Percentiles rank a stretch among this genome's conserved stretches.
These are phyloP conservation scores for Nymphicus hollandicus DNA, from an alignment of 2,113 vertebrate species.

Conservation along the genomic window DNA sequence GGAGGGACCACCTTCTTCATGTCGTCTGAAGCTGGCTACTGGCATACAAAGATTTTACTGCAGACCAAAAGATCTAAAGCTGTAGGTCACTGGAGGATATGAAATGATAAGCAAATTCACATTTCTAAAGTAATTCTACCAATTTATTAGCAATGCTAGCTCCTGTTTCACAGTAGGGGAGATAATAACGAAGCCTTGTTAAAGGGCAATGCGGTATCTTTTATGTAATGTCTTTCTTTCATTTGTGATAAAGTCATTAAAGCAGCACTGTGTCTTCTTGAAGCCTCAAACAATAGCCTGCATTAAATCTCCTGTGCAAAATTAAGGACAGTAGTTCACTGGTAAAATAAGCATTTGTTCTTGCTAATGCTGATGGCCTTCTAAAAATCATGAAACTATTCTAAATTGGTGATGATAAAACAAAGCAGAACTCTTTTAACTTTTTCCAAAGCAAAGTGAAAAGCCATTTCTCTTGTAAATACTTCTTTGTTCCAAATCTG, in stretches of 20 bases:
- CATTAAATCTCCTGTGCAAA: slow-evolving; percentile 54
- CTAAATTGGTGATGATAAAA: background rate
- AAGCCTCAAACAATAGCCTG: slow-evolving; percentile 38
- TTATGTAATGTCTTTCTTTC: slow-evolving; percentile 55
- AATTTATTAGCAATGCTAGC: slow-evolving; percentile 58
- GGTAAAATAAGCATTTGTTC: slow-evolving; percentile 29
- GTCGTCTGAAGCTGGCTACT: slow-evolving; percentile 14
- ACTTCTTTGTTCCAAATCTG: background rate
- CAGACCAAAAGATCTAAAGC: slow-evolving; percentile 54
- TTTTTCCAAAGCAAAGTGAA: slow-evolving; percentile 27
- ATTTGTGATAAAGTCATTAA: slow-evolving; percentile 67
- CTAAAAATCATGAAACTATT: slow-evolving; percentile 49
- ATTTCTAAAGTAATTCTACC: slow-evolving; percentile 64
- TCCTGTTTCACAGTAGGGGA: slow-evolving; percentile 66
- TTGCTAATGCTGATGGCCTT: slow-evolving; percentile 8
- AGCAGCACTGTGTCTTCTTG: slow-evolving; percentile 36
- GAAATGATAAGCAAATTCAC: slow-evolving; percentile 69
- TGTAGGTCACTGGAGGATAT: slow-evolving; percentile 51
- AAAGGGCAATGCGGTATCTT: slow-evolving; percentile 62
- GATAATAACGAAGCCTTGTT: slow-evolving; percentile 63
- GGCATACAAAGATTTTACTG: slow-evolving; percentile 10
- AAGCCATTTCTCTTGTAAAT: slow-evolving; percentile 2
- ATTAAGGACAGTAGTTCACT: slow-evolving; percentile 51
- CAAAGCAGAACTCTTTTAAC: background rate
- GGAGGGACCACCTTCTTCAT: background rate